A percentile compares a stretch with the other conserved stretches of the same genome.
phyloP scores from a whole-genome alignment of 30 jellyfish, hydroid and myxozoan genomes.

The Hydractinia echinata region DNA sequence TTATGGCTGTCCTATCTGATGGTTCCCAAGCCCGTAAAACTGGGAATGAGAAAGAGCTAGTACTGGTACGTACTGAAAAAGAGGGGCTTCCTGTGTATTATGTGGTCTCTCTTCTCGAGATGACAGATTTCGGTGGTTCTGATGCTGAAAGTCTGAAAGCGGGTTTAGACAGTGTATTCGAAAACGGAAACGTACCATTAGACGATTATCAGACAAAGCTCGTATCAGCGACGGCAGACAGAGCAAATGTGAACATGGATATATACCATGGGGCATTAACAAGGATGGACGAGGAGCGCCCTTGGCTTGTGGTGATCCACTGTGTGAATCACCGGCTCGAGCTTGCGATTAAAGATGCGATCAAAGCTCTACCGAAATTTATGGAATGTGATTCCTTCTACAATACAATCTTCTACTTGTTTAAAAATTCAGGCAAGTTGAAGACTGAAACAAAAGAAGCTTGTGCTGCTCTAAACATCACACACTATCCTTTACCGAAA shows the following conservation, averaged over 20 bases:
- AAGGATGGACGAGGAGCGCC: neutral
- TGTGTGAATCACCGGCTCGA: constrained; percentile 24
- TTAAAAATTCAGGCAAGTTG: constrained; percentile 34
- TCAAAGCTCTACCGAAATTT: neutral
- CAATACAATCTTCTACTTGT: constrained; percentile 5
- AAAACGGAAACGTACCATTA: neutral
- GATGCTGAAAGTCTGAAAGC: constrained; percentile 18
- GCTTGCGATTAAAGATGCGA: constrained; percentile 6
- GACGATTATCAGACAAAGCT: neutral
- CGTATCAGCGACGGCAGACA: constrained; percentile 19
- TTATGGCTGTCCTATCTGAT: neutral
- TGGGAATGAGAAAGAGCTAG: too few relatives aligned
- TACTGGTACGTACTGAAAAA: too few relatives aligned
- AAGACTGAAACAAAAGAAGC: constrained; percentile 26
- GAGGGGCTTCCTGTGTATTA: constrained; percentile 1
- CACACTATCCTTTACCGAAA: constrained; percentile 33
- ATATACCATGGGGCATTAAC: neutral
- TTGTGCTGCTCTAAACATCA: constrained; percentile 31
- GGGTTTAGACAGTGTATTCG: constrained; percentile 19
- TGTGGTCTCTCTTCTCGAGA: neutral
- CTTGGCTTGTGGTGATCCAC: constrained; percentile 14
- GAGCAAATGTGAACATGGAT: constrained; percentile 21
- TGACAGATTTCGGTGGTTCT: constrained; percentile 18
- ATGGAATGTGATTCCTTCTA: constrained; percentile 22
- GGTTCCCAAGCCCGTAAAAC: neutral